A percentile compares a stretch with the other conserved stretches of the same genome.
These are phyloP conservation scores for Urophycis tenuis DNA, from an alignment of 2,797 vertebrate genomes.

Conservation along the genomic window DNA sequence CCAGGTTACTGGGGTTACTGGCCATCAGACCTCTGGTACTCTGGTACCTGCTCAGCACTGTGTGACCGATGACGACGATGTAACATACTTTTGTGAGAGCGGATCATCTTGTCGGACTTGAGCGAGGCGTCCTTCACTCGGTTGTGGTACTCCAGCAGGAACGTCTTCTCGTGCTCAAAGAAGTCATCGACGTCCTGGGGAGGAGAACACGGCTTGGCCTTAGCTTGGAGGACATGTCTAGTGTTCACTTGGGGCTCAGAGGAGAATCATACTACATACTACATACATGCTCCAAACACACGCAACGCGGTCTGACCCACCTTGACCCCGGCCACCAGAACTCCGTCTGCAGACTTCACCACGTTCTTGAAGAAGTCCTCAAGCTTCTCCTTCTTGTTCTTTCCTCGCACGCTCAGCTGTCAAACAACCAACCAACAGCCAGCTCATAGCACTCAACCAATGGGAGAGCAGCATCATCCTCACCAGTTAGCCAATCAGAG, in stretches of 20 bases:
- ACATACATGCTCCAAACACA: neutral
- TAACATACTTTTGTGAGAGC: conserved; percentile 95
- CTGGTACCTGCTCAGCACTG: neutral
- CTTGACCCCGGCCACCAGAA: conserved; percentile 96
- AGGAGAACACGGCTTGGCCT: neutral
- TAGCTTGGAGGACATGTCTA: too few relatives aligned
- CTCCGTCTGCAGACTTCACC: conserved; percentile 95
- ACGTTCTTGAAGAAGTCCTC: conserved; percentile 99
- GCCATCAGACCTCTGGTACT: too few relatives aligned
- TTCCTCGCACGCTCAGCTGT: conserved; percentile 94
- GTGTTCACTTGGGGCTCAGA: too few relatives aligned
- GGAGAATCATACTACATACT: too few relatives aligned
- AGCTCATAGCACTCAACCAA: neutral
- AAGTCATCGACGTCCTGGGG: conserved; percentile 95
- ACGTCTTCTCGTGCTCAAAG: conserved; percentile 97
- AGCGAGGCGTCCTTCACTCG: conserved; percentile 91
- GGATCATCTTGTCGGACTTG: conserved; percentile 97
- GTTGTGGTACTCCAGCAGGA: conserved; percentile 97
- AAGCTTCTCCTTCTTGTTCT: conserved; percentile 98
- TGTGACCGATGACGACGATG: neutral
- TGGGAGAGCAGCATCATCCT: neutral
- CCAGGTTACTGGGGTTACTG: too few relatives aligned
- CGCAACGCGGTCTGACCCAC: conserved; percentile 67
- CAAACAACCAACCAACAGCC: neutral
- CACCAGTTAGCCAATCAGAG: neutral